These are phyloP conservation scores for Sciurus carolinensis DNA, from an alignment of 2,797 vertebrate species.

Conservation along the genomic window DNA sequence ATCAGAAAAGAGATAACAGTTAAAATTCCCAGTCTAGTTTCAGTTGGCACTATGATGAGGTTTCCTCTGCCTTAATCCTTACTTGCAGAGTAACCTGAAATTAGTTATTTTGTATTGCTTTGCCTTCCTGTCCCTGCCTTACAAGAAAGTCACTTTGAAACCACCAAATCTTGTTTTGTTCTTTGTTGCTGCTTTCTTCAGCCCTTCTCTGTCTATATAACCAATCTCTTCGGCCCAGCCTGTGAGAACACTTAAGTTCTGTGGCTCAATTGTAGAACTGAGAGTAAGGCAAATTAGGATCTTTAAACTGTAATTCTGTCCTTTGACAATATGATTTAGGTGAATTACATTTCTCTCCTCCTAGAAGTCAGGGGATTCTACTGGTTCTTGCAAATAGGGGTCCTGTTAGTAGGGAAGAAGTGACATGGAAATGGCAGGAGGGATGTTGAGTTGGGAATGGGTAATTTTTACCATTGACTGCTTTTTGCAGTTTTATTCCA, in stretches of 20 bases:
- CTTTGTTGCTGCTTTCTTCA: not conserved
- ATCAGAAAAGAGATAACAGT: not conserved
- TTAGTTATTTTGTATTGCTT: not conserved
- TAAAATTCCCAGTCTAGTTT: not conserved
- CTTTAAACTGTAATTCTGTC: not conserved
- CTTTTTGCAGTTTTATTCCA: not conserved
- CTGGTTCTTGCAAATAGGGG: no score
- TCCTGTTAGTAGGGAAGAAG: not conserved
- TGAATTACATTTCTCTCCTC: not conserved
- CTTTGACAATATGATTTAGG: not conserved
- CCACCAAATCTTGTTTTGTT: not conserved
- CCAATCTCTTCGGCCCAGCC: not conserved
- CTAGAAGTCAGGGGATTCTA: not conserved
- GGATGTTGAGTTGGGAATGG: not conserved
- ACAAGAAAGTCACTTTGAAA: not conserved
- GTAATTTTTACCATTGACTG: not conserved
- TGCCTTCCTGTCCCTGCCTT: not conserved
- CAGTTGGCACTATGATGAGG: not conserved
- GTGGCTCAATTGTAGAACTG: not conserved
- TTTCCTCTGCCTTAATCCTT: not conserved
- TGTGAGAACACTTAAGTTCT: not conserved
- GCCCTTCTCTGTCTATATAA: not conserved
- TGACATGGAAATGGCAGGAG: not conserved
- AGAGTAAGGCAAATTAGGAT: not conserved
- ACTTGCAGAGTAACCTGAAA: not conserved